These are phyloP conservation scores for Hycleus cichorii DNA, from an alignment of 1,140 invertebrate species.

Conservation along the genomic window DNA sequence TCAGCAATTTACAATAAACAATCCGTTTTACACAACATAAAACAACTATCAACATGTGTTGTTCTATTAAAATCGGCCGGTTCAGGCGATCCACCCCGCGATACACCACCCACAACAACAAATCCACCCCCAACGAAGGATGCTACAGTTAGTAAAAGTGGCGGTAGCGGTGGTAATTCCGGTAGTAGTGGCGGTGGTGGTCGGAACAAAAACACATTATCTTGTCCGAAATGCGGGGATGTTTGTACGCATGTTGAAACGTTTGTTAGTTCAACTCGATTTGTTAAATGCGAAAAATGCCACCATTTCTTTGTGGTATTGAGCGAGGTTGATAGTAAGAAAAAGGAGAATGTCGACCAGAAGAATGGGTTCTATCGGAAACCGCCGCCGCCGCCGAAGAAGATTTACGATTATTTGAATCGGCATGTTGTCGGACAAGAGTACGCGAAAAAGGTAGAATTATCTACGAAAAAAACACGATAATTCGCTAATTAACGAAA, in stretches of 20 bases:
- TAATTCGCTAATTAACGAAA: background rate
- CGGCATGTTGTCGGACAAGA: constrained; percentile 97
- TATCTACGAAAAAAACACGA: no score
- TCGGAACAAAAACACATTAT: constrained; percentile 58
- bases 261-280: constrained; percentile 91
- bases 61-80: constrained; percentile 31
- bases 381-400: constrained; percentile 88
- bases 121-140: constrained; percentile 27
- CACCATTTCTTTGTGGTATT: constrained; percentile 97
- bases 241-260: constrained; percentile 94
- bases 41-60: constrained; percentile 27
- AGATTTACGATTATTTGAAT: constrained; percentile 94
- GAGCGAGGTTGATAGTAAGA: constrained; percentile 84
- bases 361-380: constrained; percentile 61
- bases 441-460: constrained; percentile 78
- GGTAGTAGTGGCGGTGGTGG: constrained; percentile 24
- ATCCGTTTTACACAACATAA: constrained; percentile 1
- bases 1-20: constrained; percentile 27
- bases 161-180: background rate
- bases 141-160: constrained; percentile 7
- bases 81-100: constrained; percentile 31
- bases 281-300: constrained; percentile 97
- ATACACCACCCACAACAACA: background rate
- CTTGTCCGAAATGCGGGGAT: constrained; percentile 92
- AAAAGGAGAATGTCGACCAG: constrained; percentile 69